phyloP scores from a whole-genome alignment of 2,888 invertebrate species.

The Nymphalis polychloros region DNA sequence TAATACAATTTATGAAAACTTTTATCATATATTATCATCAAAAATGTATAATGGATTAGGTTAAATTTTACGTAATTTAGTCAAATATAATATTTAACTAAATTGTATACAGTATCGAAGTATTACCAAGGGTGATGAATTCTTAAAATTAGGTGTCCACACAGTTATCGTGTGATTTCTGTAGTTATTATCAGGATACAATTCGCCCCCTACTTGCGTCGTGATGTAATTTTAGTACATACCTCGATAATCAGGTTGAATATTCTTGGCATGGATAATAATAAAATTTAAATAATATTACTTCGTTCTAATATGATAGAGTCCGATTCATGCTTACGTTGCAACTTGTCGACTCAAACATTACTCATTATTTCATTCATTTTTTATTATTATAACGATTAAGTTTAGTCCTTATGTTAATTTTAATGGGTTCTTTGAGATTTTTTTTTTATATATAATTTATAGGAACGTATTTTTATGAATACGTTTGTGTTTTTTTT shows the following conservation, averaged over 20 bases:
- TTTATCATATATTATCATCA: background rate
- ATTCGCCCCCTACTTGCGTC: no score
- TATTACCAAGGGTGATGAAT: background rate
- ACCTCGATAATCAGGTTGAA: no score
- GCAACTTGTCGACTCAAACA: slow-evolving; percentile 13
- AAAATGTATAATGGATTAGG: background rate
- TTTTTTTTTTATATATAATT: background rate
- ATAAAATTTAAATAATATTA: background rate
- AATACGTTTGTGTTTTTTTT: background rate
- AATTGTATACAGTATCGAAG: background rate
- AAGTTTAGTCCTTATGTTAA: background rate
- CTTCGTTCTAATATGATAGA: background rate
- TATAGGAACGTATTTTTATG: background rate
- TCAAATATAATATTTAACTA: background rate
- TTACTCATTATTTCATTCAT: background rate
- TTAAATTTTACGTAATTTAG: background rate
- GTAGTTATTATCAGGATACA: background rate
- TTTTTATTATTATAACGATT: background rate
- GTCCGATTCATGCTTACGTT: background rate
- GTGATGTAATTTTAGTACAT: no score
- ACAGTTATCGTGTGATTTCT: background rate
- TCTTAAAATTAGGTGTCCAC: slow-evolving; percentile 9
- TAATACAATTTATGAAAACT: slow-evolving; percentile 2
- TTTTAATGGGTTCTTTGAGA: background rate
- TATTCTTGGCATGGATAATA: no score